phyloP scores from a whole-genome alignment of 2,797 vertebrate species.

The Phyllotis vaccarum region DNA sequence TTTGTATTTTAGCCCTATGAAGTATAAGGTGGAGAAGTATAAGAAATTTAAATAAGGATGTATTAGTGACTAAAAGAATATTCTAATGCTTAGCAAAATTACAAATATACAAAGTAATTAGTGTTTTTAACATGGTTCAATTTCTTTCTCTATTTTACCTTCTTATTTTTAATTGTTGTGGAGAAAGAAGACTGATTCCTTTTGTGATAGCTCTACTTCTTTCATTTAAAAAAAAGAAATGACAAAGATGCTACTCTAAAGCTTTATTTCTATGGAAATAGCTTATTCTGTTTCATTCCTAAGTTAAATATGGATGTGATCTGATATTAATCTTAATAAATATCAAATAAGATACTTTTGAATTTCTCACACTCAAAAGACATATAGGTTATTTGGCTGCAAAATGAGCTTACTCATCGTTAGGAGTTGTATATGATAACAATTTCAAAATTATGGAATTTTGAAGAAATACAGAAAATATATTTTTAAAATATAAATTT shows the following conservation, averaged over 20 bases:
- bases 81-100: not conserved
- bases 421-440: not conserved
- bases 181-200: not conserved
- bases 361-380: not conserved
- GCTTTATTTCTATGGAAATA: slow-evolving; percentile 70
- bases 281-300: slow-evolving; percentile 25
- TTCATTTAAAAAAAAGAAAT: slow-evolving; percentile 45
- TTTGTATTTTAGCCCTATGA: not conserved
- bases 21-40: not conserved
- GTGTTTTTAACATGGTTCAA: slow-evolving; percentile 35
- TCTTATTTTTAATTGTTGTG: slow-evolving; percentile 52
- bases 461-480: not conserved
- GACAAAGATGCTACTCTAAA: slow-evolving; percentile 36
- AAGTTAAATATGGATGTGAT: slow-evolving; percentile 48
- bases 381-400: not conserved
- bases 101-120: not conserved
- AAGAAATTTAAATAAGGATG: not conserved
- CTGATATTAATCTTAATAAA: slow-evolving; percentile 59
- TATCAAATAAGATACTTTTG: slow-evolving; percentile 6
- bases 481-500: not conserved
- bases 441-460: not conserved
- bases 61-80: not conserved
- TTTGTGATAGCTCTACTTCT: slow-evolving; percentile 47
- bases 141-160: slow-evolving; percentile 38
- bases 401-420: not conserved